Conservation (phyloP, 1,140 invertebrate genomes). For the Caenorhabditis elegans region DNA sequence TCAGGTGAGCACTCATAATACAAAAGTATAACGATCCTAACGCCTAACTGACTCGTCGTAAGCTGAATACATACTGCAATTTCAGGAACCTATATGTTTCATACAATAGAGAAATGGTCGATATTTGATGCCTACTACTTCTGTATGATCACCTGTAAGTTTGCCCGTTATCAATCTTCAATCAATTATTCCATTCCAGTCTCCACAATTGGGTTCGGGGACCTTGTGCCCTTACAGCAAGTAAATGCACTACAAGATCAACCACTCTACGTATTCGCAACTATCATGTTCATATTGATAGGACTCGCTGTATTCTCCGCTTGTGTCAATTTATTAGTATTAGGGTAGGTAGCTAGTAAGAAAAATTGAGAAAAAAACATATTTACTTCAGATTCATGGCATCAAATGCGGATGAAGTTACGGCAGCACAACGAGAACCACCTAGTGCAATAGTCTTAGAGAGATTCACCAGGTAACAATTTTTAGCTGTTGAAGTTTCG, state of each 20-base stretch:
- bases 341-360: conserved; percentile 72
- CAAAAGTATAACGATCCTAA: neutral
- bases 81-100: conserved; percentile 60
- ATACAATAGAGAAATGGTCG: conserved; percentile 85
- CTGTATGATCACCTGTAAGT: conserved; percentile 95
- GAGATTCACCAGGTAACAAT: conserved; percentile 41
- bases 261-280: conserved; percentile 94
- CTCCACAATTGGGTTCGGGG: conserved; percentile 70
- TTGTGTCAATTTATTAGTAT: conserved; percentile 91
- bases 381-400: conserved; percentile 57
- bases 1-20: neutral
- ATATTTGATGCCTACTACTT: conserved; percentile 98
- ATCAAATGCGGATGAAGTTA: conserved; percentile 57
- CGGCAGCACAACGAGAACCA: conserved; percentile 42
- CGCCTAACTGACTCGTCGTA: too few species aligned
- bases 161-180: conserved; percentile 63
- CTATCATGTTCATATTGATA: conserved; percentile 96
- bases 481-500: too few species aligned
- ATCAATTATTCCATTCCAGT: conserved; percentile 43
- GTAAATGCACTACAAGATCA: conserved; percentile 88
- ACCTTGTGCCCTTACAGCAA: conserved; percentile 76
- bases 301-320: conserved; percentile 97
- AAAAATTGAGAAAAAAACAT: neutral
- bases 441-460: conserved; percentile 42
- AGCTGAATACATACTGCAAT: neutral